Conservation (phyloP, 2,113 vertebrate species). For the Poeciliopsis occidentalis region DNA sequence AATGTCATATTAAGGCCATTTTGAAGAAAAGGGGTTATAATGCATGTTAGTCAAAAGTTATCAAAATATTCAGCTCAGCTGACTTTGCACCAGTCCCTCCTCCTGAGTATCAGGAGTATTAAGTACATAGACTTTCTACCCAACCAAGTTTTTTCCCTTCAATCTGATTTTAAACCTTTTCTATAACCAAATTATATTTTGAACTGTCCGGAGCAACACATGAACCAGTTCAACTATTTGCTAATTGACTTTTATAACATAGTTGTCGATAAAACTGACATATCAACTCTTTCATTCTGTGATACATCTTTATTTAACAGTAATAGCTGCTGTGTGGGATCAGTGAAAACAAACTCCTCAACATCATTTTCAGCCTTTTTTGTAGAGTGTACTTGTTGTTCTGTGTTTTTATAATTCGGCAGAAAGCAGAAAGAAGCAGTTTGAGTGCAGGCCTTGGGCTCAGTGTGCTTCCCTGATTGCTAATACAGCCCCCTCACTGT, state of each 20-base stretch:
- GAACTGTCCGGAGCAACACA: neutral
- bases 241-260: neutral
- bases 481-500: constrained; percentile 50
- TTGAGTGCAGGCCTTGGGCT: constrained; percentile 53
- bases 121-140: no score
- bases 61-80: no score
- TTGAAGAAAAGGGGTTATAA: no score
- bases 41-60: no score
- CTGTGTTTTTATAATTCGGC: constrained; percentile 9
- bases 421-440: constrained; percentile 25
- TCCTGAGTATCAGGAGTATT: no score
- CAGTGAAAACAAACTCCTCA: neutral
- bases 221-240: neutral
- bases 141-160: no score
- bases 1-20: no score
- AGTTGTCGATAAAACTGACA: neutral
- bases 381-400: neutral
- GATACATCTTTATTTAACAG: neutral
- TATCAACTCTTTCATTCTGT: neutral
- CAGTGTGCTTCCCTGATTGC: constrained; percentile 46
- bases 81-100: no score
- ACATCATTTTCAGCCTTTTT: constrained; percentile 14
- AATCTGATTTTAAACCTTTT: neutral
- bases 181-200: neutral
- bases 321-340: neutral